Base-by-base conservation (phyloP, 30 jellyfish, hydroid and myxozoan genomes). In the Nemopilema nomurai region DNA sequence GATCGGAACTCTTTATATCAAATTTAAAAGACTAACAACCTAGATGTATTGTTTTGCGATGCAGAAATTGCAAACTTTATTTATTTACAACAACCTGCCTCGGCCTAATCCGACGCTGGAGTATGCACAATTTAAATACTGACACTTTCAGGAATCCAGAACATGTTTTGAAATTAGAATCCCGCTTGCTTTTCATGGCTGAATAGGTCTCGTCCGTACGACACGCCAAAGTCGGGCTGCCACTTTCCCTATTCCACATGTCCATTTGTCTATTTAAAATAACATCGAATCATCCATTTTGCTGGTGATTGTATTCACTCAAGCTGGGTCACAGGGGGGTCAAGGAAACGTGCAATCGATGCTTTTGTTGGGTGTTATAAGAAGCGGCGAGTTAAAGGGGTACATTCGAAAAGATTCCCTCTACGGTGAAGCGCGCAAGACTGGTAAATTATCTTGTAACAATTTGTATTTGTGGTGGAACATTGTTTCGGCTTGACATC, bases 271-370 rank as follows among this genome's bases (percentile, higher is more conserved):
- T 23, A 23, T 18, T n/a, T 16, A 8, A 67, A 67, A 67, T 18
- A 23, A 20, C 6, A 26, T 71, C 27, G 65, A 26, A 18, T n/a
- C 22, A 1, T 31, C 22, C 26, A 33, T 29, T 64, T 8, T 24
- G 24, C 89, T 63, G 89, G 89, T 80, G 79, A 33, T 33, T 18
- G 79, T 16, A 80, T 80, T 66, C 71, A 67, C 22, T 71, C 81
- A 51, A 16, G 51, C 81, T 80, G 26, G 89, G 89, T 66, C 89
- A 80, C 65, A 66, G 89, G 89, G 57, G 89, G 89, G 89, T 80
- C 89, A 66, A 22, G 52, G 66, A 65, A 66, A 30, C 89, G 89
- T 80, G 89, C 16, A 63, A 16, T 17, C 31, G 50, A 63, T 68
- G 89, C 81, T 50, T 49, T 67, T 41, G 53, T 28, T 79, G 84